Conservation (phyloP, 2,888 invertebrate genomes). For the Cactoblastis cactorum region DNA sequence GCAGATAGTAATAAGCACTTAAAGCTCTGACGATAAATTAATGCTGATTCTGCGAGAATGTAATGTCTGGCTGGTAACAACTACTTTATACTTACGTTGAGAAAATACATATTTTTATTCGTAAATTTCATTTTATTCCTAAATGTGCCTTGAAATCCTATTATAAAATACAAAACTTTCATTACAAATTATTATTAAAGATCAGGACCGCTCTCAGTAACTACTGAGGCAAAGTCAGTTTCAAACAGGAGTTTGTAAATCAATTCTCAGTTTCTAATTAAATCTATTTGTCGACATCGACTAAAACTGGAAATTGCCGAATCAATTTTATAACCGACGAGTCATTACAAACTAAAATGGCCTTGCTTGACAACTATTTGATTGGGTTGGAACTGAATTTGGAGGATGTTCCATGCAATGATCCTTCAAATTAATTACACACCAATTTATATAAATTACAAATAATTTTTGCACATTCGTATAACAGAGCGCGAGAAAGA, state of each 20-base stretch:
- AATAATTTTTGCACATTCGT: background rate
- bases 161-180: too few relatives aligned
- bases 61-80: slow-evolving; percentile 19
- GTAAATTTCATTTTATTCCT: too few relatives aligned
- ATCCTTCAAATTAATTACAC: background rate
- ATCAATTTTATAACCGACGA: background rate
- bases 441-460: background rate
- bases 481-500: background rate
- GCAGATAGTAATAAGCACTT: slow-evolving; percentile 35
- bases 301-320: too few relatives aligned
- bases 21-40: slow-evolving; percentile 47
- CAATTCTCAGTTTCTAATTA: too few relatives aligned
- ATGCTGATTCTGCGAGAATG: slow-evolving; percentile 31
- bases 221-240: too few relatives aligned
- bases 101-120: background rate
- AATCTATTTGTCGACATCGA: too few relatives aligned
- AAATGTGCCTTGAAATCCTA: too few relatives aligned
- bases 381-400: background rate
- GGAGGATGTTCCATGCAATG: background rate
- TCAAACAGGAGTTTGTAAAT: too few relatives aligned
- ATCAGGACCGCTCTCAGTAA: too few relatives aligned
- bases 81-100: too few relatives aligned
- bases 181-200: too few relatives aligned
- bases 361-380: slow-evolving; percentile 38
- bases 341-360: slow-evolving; percentile 34